Evolutionary conservation across 2,113 vertebrate genomes (phyloP), one percentile per base, ranked within the genome.

Genomic region (Gorsachius goisagi): DNA sequence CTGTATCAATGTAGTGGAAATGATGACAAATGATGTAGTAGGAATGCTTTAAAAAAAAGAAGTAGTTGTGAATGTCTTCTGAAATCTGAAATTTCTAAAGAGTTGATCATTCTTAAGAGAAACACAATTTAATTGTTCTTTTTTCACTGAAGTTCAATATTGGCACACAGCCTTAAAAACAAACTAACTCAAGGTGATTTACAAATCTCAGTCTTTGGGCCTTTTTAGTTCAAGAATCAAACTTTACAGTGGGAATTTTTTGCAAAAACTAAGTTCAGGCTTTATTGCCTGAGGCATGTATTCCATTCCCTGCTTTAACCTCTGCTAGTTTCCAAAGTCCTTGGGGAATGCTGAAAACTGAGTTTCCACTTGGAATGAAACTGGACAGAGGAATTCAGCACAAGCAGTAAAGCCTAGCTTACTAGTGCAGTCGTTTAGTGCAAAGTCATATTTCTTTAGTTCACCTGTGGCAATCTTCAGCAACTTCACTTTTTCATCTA

Each of bases 271-370:
- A 47, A 77, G 12, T 52, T 83, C 23, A 78, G 60, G 24, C 60
- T 56, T 14, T 39, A 20, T 75, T 88, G 41, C 35, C 50, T 44
- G 55, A 80, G 50, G 23, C 60, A 72, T 44, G 4, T 50, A 21
- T 93, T 96, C 71, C 63, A 17, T 92, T 89, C 67, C 49, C 35
- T 85, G 4, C 28, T 78, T 86, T 52, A 93, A 82, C 24, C 50
- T 91, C 44, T 68, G 35, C 21, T 62, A 24, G 32, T 81, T 96
- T 94, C 64, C 80, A 79, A 89, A 92, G 58, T 92, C 68, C 39
- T 72, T 86, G 44, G 64, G 80, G 86, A 93, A 87, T 81, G 26
- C 1, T 59, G 47, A 88, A 77, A 93, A 44, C n/a, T 11, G 23
- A 60, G 5, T 85, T 90, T 89, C 64, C 53, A 30, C 35, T 84